Evolutionary conservation across 2,888 invertebrate species (phyloP).

Genomic region (Cordilura impudica): DNA sequence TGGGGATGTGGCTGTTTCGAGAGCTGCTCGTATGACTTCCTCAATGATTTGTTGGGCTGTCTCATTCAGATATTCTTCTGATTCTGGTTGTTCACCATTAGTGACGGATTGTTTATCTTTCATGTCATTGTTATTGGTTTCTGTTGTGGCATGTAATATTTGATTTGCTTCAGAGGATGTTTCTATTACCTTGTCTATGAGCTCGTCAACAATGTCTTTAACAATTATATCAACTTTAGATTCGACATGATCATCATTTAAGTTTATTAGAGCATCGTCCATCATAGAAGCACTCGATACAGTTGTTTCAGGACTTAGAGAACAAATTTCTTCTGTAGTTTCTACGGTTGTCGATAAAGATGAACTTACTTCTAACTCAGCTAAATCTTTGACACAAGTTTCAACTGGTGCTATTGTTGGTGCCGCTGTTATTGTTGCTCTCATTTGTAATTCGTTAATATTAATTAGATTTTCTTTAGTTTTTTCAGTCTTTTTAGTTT

Average conservation of each 20-base stretch:
- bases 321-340: constrained; percentile 67
- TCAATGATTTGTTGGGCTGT: constrained; percentile 70
- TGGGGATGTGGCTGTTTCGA: constrained; percentile 63
- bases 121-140: constrained; percentile 50
- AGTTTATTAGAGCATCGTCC: constrained; percentile 62
- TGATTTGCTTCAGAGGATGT: constrained; percentile 64
- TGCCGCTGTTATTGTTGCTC: constrained; percentile 47
- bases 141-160: constrained; percentile 7
- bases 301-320: constrained; percentile 67
- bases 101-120: constrained; percentile 49
- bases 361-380: constrained; percentile 66
- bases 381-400: constrained; percentile 44
- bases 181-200: constrained; percentile 74
- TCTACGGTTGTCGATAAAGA: constrained; percentile 66
- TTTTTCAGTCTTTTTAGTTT: constrained; percentile 70
- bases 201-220: constrained; percentile 74
- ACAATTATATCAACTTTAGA: constrained; percentile 69
- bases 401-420: constrained; percentile 21
- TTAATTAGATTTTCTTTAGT: constrained; percentile 67
- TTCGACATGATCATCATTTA: constrained; percentile 57
- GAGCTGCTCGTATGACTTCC: constrained; percentile 70
- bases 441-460: constrained; percentile 69
- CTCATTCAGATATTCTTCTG: constrained; percentile 62
- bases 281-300: constrained; percentile 65
- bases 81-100: background rate